These are phyloP conservation scores for Dendrolimus pini DNA, from an alignment of 2,888 invertebrate genomes.

Conservation along the genomic window DNA sequence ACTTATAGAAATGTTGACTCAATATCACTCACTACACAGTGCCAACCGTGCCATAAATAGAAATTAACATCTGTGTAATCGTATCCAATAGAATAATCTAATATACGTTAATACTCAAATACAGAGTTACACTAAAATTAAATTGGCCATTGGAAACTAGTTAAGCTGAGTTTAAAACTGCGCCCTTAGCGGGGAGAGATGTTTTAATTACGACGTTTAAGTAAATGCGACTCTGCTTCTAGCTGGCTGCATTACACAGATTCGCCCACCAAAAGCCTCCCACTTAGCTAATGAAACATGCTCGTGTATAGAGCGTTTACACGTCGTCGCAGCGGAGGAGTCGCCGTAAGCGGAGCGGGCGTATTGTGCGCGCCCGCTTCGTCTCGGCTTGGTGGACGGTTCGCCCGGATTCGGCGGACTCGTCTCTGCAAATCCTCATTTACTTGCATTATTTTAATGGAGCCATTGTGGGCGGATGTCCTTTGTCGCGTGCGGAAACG, in stretches of 20 bases:
- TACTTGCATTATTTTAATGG: slow-evolving; percentile 78
- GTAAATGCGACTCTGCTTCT: slow-evolving; percentile 71
- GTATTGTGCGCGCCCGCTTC: no score
- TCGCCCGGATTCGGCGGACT: slow-evolving; percentile 60
- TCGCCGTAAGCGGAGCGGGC: slow-evolving; percentile 15
- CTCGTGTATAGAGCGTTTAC: slow-evolving; percentile 68
- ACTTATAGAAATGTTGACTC: no score
- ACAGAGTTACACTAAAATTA: slow-evolving; percentile 60
- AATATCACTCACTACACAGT: no score
- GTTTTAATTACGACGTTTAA: slow-evolving; percentile 75
- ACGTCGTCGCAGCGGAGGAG: slow-evolving; percentile 49
- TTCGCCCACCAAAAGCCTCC: slow-evolving; percentile 75
- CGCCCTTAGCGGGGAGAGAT: slow-evolving; percentile 57
- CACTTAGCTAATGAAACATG: slow-evolving; percentile 79
- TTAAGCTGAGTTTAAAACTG: slow-evolving; percentile 68
- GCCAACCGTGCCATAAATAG: no score
- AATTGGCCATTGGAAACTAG: slow-evolving; percentile 69
- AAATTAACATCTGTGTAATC: no score
- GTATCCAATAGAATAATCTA: no score
- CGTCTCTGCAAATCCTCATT: slow-evolving; percentile 73
- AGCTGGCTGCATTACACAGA: slow-evolving; percentile 72
- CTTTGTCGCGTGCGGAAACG: slow-evolving; percentile 65
- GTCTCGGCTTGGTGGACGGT: slow-evolving; percentile 22
- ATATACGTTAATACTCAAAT: slow-evolving; percentile 22
- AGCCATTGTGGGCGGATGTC: slow-evolving; percentile 72